A percentile compares a stretch with the other conserved stretches of the same genome.
Evolutionary conservation across 2,888 invertebrate species (phyloP).

Genomic region (Eilema depressum): DNA sequence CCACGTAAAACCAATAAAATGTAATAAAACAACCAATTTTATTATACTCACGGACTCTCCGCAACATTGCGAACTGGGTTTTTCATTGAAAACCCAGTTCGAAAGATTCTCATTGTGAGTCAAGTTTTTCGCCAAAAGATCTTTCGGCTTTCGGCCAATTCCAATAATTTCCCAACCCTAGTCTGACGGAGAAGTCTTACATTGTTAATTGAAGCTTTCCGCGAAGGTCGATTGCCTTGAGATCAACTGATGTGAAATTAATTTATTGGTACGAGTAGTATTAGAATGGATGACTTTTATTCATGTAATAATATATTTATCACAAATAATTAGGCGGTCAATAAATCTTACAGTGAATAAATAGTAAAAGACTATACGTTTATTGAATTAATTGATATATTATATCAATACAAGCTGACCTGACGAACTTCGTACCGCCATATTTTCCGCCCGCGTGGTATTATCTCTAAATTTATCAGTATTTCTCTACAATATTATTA

Average conservation of each 20-base stretch:
- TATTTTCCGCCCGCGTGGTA: too few species aligned
- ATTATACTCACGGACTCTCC: too few species aligned
- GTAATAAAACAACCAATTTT: too few species aligned
- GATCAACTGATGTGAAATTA: conserved; percentile 16
- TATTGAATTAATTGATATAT: neutral
- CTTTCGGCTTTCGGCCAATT: neutral
- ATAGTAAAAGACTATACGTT: neutral
- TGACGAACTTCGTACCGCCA: too few species aligned
- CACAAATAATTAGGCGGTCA: too few species aligned
- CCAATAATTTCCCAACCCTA: neutral
- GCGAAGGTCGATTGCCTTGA: conserved; percentile 31
- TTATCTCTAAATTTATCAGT: too few species aligned
- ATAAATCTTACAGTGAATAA: neutral
- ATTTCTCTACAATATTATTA: too few species aligned
- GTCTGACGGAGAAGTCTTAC: neutral
- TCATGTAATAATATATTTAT: neutral
- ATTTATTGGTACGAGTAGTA: conserved; percentile 3
- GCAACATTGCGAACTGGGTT: too few species aligned
- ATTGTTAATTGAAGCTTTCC: conserved; percentile 23
- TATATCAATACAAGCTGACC: too few species aligned
- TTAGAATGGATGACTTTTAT: conserved; percentile 1
- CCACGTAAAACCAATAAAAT: too few species aligned
- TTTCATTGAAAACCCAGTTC: neutral
- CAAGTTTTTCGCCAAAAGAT: neutral
- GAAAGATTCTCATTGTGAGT: neutral